Conservation (phyloP, 2,888 invertebrate species). For the Encarsia formosa region DNA sequence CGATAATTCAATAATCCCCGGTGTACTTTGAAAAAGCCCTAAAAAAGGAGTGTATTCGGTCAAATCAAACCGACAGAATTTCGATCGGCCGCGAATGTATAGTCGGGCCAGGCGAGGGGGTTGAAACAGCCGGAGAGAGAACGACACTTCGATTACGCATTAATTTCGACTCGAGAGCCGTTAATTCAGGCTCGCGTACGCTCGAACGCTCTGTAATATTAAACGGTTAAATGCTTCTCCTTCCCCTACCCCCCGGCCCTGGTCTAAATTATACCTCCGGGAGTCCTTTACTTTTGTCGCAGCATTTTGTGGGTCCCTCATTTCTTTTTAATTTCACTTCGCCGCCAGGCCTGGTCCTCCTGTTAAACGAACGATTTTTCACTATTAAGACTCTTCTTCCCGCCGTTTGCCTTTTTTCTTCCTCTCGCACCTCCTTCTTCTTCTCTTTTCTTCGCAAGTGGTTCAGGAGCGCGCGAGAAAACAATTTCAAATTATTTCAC, state of each 20-base stretch:
- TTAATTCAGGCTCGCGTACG: slow-evolving; percentile 33
- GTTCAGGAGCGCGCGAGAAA: slow-evolving; percentile 5
- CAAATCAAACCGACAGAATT: slow-evolving; percentile 1
- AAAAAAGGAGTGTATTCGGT: background rate
- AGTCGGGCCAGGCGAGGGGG: background rate
- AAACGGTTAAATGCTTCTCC: slow-evolving; percentile 30
- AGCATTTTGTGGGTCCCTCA: slow-evolving; percentile 15
- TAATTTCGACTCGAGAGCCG: slow-evolving; percentile 39
- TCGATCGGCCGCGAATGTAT: background rate
- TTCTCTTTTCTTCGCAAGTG: slow-evolving; percentile 16
- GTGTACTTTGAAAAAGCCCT: background rate
- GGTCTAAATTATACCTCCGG: slow-evolving; percentile 20
- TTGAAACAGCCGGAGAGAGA: too few relatives aligned
- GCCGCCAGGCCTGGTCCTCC: slow-evolving; percentile 7
- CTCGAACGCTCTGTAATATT: slow-evolving; percentile 28
- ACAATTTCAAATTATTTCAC: slow-evolving; percentile 24
- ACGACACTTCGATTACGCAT: slow-evolving; percentile 36
- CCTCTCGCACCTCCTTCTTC: background rate
- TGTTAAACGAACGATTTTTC: slow-evolving; percentile 26
- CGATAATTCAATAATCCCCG: slow-evolving; percentile 3
- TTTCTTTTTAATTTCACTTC: slow-evolving; percentile 23
- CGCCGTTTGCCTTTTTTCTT: background rate
- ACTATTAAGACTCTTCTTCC: slow-evolving; percentile 17
- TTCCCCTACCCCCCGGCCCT: slow-evolving; percentile 33
- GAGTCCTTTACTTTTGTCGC: slow-evolving; percentile 19